phyloP scores from a whole-genome alignment of 2,888 invertebrate species.

The Melinopterus prodromus region DNA sequence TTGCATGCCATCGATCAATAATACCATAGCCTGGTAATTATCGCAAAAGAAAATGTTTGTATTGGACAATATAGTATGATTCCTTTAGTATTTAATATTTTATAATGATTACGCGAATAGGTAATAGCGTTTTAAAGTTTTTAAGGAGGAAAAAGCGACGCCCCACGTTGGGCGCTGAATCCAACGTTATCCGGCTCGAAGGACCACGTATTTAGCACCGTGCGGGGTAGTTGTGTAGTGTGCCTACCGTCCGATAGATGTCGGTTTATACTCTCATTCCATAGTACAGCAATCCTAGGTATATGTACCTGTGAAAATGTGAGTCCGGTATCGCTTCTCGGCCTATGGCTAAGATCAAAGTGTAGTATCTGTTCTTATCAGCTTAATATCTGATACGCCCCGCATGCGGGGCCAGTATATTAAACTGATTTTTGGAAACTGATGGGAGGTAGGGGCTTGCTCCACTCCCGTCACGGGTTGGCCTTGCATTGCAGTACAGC shows the following conservation, averaged over 20 bases:
- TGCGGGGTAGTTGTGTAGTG: neutral
- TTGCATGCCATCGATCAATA: no score
- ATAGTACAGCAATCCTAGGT: neutral
- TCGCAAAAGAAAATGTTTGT: no score
- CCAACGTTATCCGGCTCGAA: neutral
- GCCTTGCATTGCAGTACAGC: conserved; percentile 74
- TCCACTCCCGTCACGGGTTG: conserved; percentile 73
- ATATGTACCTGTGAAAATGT: no score
- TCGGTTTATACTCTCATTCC: neutral
- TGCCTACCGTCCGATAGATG: neutral
- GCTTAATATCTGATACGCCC: conserved; percentile 73
- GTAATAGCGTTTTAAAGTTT: no score
- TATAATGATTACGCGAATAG: no score
- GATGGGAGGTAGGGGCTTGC: conserved; percentile 70
- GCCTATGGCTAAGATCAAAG: conserved; percentile 68
- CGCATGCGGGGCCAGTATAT: conserved; percentile 61
- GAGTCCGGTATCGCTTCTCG: conserved; percentile 60
- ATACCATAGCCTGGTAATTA: no score
- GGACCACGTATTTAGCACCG: neutral
- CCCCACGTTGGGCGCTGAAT: no score
- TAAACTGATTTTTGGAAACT: conserved; percentile 52
- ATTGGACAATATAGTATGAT: no score
- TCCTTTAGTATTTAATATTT: no score
- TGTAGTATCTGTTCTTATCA: conserved; percentile 75
- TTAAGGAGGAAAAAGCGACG: no score